Conservation (phyloP, 2,797 vertebrate species). For the Hippoglossus hippoglossus region DNA sequence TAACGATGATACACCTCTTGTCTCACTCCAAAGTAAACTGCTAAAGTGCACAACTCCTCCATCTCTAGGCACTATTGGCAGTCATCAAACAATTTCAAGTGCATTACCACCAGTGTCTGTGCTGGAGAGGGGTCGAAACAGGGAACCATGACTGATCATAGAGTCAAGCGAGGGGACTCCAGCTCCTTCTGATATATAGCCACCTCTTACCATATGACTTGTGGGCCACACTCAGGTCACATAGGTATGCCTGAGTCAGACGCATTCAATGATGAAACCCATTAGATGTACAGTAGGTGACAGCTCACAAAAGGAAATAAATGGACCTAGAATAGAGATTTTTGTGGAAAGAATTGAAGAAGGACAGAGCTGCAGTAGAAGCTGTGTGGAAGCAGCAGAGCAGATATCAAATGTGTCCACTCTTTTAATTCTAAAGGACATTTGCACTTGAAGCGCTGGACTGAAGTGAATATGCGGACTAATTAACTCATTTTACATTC, state of each 20-base stretch:
- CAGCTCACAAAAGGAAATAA: background rate
- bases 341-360: background rate
- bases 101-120: background rate
- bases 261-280: background rate
- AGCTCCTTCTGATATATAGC: background rate
- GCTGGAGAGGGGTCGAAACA: too few relatives aligned
- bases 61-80: background rate
- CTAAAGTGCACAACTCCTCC: background rate
- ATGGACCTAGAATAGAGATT: background rate
- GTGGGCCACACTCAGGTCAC: background rate
- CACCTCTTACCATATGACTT: background rate
- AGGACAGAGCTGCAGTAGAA: background rate
- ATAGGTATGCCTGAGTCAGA: background rate
- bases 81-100: background rate
- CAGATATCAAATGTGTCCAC: slow-evolving; percentile 46
- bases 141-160: background rate
- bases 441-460: slow-evolving; percentile 23
- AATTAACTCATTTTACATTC: slow-evolving; percentile 63
- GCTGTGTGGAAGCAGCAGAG: slow-evolving; percentile 7
- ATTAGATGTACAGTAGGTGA: background rate
- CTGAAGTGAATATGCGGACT: slow-evolving; percentile 52
- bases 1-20: background rate
- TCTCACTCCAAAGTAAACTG: background rate
- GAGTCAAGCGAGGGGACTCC: too few relatives aligned
- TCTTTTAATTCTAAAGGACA: slow-evolving; percentile 43